Evolutionary conservation across 2,113 vertebrate genomes (phyloP).

Genomic region (Neoarius graeffei): DNA sequence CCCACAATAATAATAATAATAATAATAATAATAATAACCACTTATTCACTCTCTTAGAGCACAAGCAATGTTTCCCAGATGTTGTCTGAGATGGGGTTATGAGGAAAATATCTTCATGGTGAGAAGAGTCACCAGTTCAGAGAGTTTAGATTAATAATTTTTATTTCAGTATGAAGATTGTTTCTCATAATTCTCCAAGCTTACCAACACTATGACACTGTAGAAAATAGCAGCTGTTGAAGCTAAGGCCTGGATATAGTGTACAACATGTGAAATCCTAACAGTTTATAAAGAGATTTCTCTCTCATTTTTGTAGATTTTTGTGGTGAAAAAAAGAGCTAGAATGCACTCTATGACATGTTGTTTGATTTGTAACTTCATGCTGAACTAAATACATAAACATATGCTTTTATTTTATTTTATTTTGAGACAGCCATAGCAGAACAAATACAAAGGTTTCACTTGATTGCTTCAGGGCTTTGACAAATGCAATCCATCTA

Average conservation of each 20-base stretch:
- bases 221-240: neutral
- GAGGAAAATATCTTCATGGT: constrained; percentile 1
- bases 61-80: constrained; percentile 11
- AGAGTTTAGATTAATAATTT: neutral
- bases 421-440: neutral
- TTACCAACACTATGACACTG: neutral
- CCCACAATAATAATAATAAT: neutral
- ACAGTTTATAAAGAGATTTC: neutral
- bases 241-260: neutral
- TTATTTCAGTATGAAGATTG: neutral
- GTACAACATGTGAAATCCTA: neutral
- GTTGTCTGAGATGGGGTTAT: neutral
- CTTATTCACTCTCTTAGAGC: neutral
- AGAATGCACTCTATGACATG: neutral
- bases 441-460: constrained; percentile 4
- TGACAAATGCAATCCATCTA: neutral
- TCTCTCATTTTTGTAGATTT: neutral
- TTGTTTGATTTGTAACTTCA: neutral
- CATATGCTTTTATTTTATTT: neutral
- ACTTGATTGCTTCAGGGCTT: neutral
- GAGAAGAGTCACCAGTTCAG: constrained; percentile 10
- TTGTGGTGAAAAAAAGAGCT: constrained; percentile 15
- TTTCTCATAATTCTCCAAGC: constrained; percentile 2
- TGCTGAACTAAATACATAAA: neutral
- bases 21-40: neutral